These are phyloP conservation scores for Acronicta psi DNA, from an alignment of 2,888 invertebrate species.

Conservation along the genomic window DNA sequence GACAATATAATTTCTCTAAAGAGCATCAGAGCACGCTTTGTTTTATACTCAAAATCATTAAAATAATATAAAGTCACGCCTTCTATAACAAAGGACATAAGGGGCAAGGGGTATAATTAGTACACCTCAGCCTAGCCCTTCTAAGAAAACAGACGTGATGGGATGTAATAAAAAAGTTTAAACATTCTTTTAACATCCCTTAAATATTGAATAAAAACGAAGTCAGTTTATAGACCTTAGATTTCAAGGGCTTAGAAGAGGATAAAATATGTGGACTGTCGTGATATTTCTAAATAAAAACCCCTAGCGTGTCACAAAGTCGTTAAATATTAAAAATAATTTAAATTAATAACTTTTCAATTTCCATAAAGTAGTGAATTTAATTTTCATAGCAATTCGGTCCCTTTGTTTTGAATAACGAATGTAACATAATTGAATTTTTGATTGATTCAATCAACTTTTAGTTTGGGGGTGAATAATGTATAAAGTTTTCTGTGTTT, in stretches of 20 bases:
- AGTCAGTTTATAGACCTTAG: not conserved
- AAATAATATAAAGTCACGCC: no score
- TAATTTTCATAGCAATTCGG: constrained; percentile 22
- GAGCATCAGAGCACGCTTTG: no score
- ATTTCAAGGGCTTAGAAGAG: constrained; percentile 1
- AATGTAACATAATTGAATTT: constrained; percentile 38
- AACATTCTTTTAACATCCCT: no score
- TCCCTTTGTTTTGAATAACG: constrained; percentile 35
- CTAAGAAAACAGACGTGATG: no score
- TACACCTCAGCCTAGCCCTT: no score
- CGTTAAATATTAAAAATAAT: constrained; percentile 31
- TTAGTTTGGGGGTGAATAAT: constrained; percentile 48
- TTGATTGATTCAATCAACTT: constrained; percentile 35
- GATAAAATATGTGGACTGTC: constrained; percentile 9
- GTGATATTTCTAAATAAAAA: constrained; percentile 37
- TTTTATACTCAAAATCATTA: no score
- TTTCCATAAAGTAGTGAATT: constrained; percentile 24
- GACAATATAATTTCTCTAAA: no score
- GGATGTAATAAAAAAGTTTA: no score
- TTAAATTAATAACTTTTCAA: constrained; percentile 9
- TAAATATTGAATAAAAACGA: no score
- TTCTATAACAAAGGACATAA: no score
- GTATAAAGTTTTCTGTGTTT: constrained; percentile 14
- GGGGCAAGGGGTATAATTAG: no score
- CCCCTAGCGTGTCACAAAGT: constrained; percentile 22